Conservation (phyloP, 1,140 invertebrate genomes). For the Venturia canescens region DNA sequence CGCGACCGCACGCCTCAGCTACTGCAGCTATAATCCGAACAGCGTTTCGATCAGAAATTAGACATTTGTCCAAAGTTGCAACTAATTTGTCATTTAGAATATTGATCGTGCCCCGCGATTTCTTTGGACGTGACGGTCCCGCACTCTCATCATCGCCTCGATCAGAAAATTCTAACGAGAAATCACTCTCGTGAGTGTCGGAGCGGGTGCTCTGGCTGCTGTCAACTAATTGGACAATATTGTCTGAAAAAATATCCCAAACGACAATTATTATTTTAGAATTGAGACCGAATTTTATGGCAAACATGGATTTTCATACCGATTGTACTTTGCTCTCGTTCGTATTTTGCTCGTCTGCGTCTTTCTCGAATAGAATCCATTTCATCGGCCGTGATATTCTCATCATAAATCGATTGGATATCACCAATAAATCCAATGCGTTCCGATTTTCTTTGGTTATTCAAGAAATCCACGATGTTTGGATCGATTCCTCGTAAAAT, state of each 20-base stretch:
- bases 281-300: conserved; percentile 22
- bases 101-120: conserved; percentile 46
- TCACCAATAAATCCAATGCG: conserved; percentile 47
- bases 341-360: conserved; percentile 34
- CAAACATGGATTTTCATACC: conserved; percentile 39
- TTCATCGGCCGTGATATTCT: conserved; percentile 28
- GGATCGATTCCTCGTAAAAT: conserved; percentile 31
- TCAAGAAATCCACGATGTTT: conserved; percentile 41
- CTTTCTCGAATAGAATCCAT: conserved; percentile 34
- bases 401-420: conserved; percentile 42
- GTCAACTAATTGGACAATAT: conserved; percentile 32
- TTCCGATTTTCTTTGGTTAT: conserved; percentile 40
- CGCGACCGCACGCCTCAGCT: conserved; percentile 48
- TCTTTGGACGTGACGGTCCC: conserved; percentile 50
- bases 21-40: conserved; percentile 55
- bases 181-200: conserved; percentile 26
- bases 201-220: conserved; percentile 25
- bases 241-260: too few species aligned
- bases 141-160: not conserved
- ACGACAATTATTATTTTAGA: conserved; percentile 33
- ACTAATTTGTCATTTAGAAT: conserved; percentile 54
- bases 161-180: conserved; percentile 11
- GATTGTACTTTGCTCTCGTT: conserved; percentile 40
- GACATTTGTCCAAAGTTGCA: conserved; percentile 53
- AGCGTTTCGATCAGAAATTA: conserved; percentile 53